phyloP scores from a whole-genome alignment of 2,888 invertebrate genomes.

The Campoplex nolae region DNA sequence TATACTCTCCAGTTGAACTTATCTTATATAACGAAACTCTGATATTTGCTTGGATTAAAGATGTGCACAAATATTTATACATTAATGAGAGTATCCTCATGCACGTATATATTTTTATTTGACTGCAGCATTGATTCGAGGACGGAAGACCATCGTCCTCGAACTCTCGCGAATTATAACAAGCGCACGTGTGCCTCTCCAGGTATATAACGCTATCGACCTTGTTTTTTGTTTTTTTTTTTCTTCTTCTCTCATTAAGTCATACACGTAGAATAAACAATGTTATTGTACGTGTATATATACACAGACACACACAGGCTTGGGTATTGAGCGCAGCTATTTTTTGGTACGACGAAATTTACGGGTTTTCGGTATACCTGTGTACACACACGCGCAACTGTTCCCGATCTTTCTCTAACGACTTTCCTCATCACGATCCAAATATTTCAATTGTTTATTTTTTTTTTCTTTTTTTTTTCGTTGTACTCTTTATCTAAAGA shows the following conservation, averaged over 20 bases:
- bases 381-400: not conserved
- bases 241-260: not conserved
- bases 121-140: not conserved
- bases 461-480: not conserved
- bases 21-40: not conserved
- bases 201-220: not conserved
- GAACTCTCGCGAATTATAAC: not conserved
- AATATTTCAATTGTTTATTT: not conserved
- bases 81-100: slow-evolving; percentile 4
- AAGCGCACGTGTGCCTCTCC: not conserved
- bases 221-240: not conserved
- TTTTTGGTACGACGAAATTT: not conserved
- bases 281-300: not conserved
- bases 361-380: not conserved
- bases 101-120: slow-evolving; percentile 17
- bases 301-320: not conserved
- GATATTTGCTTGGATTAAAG: not conserved
- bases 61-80: slow-evolving; percentile 22
- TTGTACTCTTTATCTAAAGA: no score
- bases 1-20: not conserved
- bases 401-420: not conserved
- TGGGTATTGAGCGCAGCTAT: not conserved
- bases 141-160: slow-evolving; percentile 1
- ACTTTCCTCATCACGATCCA: not conserved
- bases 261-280: not conserved